Percentiles rank a stretch among this genome's conserved stretches.
phyloP scores from a whole-genome alignment of 2,113 vertebrate genomes.

The Empidonax alnorum region DNA sequence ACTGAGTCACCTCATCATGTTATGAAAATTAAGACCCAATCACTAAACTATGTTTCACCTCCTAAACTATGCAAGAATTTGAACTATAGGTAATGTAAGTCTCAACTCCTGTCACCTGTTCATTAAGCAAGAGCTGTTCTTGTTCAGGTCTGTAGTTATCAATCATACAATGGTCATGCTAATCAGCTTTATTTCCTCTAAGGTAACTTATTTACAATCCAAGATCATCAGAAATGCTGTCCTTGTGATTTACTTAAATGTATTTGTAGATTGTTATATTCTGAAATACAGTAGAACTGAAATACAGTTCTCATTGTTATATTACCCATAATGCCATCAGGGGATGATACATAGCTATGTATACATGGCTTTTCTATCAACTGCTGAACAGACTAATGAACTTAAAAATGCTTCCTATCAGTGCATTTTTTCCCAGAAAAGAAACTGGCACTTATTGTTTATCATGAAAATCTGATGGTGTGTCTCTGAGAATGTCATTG shows the following conservation, averaged over 20 bases:
- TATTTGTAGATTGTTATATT: background rate
- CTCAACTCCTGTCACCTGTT: background rate
- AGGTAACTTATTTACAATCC: background rate
- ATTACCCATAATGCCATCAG: background rate
- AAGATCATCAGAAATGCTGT: background rate
- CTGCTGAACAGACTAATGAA: constrained; percentile 5
- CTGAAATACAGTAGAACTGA: background rate
- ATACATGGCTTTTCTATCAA: background rate
- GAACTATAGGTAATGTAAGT: background rate
- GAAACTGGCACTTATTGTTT: constrained; percentile 63
- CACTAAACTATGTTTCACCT: background rate
- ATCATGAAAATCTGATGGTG: constrained; percentile 57
- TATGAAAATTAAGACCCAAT: background rate
- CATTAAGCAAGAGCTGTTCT: background rate
- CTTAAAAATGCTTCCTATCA: constrained; percentile 32
- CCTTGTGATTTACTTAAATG: background rate
- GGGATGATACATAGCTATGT: background rate
- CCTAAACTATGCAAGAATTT: background rate
- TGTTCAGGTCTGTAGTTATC: constrained; percentile 12
- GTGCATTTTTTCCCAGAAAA: constrained; percentile 30
- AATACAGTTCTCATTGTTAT: background rate
- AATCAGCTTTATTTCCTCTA: constrained; percentile 21
- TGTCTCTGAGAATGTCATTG: constrained; percentile 70
- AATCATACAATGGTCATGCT: background rate
- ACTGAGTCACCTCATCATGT: background rate